Evolutionary conservation across 2,888 invertebrate species (phyloP).

Genomic region (Noctua fimbriata): DNA sequence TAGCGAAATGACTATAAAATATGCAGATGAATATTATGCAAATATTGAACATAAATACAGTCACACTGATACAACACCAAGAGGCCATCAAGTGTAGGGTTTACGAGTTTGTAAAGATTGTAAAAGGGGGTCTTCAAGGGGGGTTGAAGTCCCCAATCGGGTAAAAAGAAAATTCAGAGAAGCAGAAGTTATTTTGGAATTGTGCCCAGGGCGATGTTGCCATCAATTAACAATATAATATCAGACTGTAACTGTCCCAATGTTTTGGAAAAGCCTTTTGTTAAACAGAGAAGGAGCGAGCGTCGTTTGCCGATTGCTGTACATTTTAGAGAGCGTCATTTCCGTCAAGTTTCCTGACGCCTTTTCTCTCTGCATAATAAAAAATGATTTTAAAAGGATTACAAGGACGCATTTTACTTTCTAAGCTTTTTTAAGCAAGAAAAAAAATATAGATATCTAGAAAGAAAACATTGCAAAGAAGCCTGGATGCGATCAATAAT

Average conservation of each 20-base stretch:
- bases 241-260: conserved; percentile 25
- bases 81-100: conserved; percentile 60
- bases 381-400: not conserved
- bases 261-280: conserved; percentile 41
- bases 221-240: conserved; percentile 51
- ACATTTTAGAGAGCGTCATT: not conserved
- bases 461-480: not conserved
- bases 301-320: conserved; percentile 14
- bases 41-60: conserved; percentile 62
- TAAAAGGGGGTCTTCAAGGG: conserved; percentile 38
- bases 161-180: conserved; percentile 36
- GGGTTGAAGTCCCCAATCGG: conserved; percentile 24
- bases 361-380: not conserved
- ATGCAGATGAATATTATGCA: conserved; percentile 65
- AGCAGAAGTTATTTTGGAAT: conserved; percentile 45
- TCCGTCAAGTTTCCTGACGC: not conserved
- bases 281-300: conserved; percentile 11
- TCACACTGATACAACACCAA: conserved; percentile 55
- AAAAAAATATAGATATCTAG: too few species aligned
- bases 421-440: not conserved
- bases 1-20: conserved; percentile 52
- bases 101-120: conserved; percentile 63
- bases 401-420: not conserved
- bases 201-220: conserved; percentile 40
- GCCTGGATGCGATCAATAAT: not conserved